These are phyloP conservation scores for Riparia riparia DNA, from an alignment of 2,113 vertebrate genomes.

Conservation along the genomic window DNA sequence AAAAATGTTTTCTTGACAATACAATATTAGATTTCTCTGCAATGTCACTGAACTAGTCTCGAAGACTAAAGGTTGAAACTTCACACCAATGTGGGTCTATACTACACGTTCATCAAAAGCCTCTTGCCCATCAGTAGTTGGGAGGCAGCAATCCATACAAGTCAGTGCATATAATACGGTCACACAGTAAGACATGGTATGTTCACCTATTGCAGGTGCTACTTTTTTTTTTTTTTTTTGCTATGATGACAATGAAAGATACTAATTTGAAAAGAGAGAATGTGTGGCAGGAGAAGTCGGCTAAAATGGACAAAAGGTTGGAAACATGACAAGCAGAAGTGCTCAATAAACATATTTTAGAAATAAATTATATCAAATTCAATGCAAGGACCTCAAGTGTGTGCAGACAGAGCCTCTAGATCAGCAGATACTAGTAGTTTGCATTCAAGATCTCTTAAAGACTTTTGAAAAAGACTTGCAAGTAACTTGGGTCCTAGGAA, in stretches of 20 bases:
- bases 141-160: background rate
- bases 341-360: background rate
- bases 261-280: background rate
- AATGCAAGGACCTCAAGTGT: background rate
- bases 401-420: background rate
- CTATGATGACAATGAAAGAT: background rate
- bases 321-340: background rate
- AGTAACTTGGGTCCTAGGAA: background rate
- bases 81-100: background rate
- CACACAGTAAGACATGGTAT: background rate
- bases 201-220: background rate
- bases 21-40: constrained; percentile 13
- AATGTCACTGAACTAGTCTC: background rate
- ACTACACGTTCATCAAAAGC: background rate
- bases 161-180: fast-evolving
- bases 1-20: constrained; percentile 29
- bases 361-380: background rate
- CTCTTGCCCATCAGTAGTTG: background rate
- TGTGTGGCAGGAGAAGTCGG: background rate
- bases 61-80: background rate
- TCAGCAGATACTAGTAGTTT: background rate
- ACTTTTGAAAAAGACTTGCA: background rate
- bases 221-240: background rate
- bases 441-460: background rate
- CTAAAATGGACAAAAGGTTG: background rate